Percentiles rank a stretch among this genome's conserved stretches.
Evolutionary conservation across 2,888 invertebrate genomes (phyloP).

Genomic region (Limnephilus marmoratus): DNA sequence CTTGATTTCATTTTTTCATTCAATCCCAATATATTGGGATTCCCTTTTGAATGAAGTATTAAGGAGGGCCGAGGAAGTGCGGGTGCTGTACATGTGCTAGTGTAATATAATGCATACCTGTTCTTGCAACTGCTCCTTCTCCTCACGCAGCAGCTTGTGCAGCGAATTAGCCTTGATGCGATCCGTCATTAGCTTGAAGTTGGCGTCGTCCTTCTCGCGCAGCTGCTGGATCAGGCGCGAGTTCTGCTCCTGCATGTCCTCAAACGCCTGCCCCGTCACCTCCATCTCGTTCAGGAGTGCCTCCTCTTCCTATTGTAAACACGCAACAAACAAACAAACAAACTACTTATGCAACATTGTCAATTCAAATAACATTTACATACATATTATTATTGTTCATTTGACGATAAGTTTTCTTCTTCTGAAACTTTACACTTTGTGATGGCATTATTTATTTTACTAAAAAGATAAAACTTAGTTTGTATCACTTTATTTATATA

Average conservation of each 20-base stretch:
- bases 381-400: neutral
- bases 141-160: constrained; percentile 94
- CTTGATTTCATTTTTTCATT: too few species aligned
- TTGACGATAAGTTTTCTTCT: too few species aligned
- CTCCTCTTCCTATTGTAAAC: constrained; percentile 88
- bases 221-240: constrained; percentile 95
- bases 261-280: constrained; percentile 98
- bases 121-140: constrained; percentile 95
- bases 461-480: too few species aligned
- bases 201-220: constrained; percentile 97
- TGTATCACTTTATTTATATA: too few species aligned
- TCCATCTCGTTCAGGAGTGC: constrained; percentile 99
- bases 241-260: constrained; percentile 99
- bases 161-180: constrained; percentile 96
- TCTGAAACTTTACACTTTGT: too few species aligned
- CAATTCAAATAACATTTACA: neutral
- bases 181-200: constrained; percentile 99
- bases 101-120: constrained; percentile 77
- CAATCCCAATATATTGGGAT: too few species aligned
- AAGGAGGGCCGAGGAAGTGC: too few species aligned
- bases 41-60: too few species aligned
- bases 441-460: too few species aligned
- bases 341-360: neutral
- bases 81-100: too few species aligned
- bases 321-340: neutral